phyloP scores from a whole-genome alignment of 92 coral and sea anemone species.

The Heteractis magnifica region DNA sequence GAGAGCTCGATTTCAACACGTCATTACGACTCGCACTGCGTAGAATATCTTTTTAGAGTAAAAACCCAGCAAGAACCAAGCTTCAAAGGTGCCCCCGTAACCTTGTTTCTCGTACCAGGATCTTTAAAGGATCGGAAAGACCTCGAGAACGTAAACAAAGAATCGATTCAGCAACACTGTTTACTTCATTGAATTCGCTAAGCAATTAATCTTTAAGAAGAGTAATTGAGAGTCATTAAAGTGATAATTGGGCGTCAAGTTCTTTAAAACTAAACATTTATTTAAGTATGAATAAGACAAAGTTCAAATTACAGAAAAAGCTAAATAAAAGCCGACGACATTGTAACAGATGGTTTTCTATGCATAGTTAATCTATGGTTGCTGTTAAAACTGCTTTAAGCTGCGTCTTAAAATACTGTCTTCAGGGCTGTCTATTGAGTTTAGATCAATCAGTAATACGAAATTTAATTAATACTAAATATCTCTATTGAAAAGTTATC shows the following conservation, averaged over 20 bases:
- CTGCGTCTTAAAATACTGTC: not conserved
- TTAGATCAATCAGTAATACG: not conserved
- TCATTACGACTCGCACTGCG: not conserved
- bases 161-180: not conserved
- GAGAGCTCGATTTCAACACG: not conserved
- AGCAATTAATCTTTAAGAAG: not conserved
- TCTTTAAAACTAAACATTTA: not conserved
- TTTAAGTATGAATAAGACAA: not conserved
- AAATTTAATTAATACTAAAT: not conserved
- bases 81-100: not conserved
- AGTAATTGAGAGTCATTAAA: not conserved
- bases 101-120: not conserved
- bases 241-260: not conserved
- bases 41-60: not conserved
- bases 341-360: not conserved
- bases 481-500: conserved; percentile 3
- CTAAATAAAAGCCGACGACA: not conserved
- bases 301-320: not conserved
- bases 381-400: not conserved
- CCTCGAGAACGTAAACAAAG: not conserved
- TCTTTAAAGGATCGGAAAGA: not conserved
- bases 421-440: not conserved
- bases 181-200: not conserved
- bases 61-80: not conserved
- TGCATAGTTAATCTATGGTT: too few species aligned